Conservation (phyloP, 1,140 invertebrate species). For the Lepidurus apus region DNA sequence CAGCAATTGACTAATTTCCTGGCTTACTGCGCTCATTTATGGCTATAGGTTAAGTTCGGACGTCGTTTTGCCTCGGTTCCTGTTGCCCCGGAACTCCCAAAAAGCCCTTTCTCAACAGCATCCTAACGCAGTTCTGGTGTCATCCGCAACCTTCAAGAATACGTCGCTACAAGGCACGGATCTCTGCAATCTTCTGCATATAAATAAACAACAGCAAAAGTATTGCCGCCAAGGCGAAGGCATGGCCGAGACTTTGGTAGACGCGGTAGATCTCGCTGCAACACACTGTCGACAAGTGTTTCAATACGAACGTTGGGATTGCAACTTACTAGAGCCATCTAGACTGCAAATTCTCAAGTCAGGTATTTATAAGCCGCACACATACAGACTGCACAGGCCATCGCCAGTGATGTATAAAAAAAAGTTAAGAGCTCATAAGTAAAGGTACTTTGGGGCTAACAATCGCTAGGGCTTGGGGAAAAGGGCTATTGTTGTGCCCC, state of each 20-base stretch:
- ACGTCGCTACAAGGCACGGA: neutral
- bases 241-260: conserved; percentile 23
- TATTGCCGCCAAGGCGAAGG: conserved; percentile 26
- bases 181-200: conserved; percentile 2
- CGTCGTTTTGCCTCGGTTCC: neutral
- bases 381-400: neutral
- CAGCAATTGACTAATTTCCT: neutral
- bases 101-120: neutral
- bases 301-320: conserved; percentile 46
- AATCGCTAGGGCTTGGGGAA: too few relatives aligned
- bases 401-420: too few relatives aligned
- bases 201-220: conserved; percentile 26
- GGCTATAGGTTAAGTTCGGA: neutral
- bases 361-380: conserved; percentile 5
- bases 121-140: neutral
- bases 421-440: too few relatives aligned
- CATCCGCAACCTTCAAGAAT: neutral
- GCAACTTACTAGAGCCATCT: conserved; percentile 33
- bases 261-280: conserved; percentile 41
- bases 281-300: conserved; percentile 47
- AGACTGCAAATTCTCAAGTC: conserved; percentile 22
- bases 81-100: neutral
- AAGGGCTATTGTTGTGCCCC: too few relatives aligned
- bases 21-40: neutral
- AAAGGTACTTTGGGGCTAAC: too few relatives aligned